Base-by-base conservation (phyloP, 2,888 invertebrate genomes). In the Sinhomidia bicolor region DNA sequence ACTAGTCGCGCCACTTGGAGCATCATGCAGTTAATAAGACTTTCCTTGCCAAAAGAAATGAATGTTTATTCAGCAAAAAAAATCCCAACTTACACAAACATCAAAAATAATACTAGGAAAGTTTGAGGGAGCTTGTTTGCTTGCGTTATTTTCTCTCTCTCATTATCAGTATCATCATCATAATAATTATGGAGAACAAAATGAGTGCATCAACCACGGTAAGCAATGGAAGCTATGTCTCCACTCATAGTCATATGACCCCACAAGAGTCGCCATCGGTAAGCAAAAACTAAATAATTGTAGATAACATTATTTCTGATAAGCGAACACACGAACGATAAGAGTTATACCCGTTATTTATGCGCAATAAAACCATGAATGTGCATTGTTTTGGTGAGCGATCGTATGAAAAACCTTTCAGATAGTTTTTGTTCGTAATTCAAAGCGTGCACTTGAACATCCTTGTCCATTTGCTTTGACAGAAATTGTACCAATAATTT, bases 221-320 rank as follows among this genome's bases (percentile, higher is more conserved):
- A 20, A 44, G 26, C 14, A 74, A 47, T 44, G 44, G 23, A 26
- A 74, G 47, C 74, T 44, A 41, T 47, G 74, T 74, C 9, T 47
- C 74, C 7, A 23, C n/a, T 44, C 74, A 44, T 47, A 71, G 71
- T 47, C 41, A 71, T 23, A 17, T 74, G 74, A 7, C 68, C 7
- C 36, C 41, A 41, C 60, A 29, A 7, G 26, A 60, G 26, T 60
- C 68, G 23, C 36, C 65, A 36, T 32, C 14, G 41, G 74, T 74
- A 47, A 74, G 74, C 47, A 74, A 26, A 74, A 47, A 51, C 12
- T 9, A n/a, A 51, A 65, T 1, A 65, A 5, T 23, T 26, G 26
- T 14, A n/a, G 74, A 74, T 74, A 74, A 26, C 4, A 17, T n/a
- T 0, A 14, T 44, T 23, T 44, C 51, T 14, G 74, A 74, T 71